Conservation (phyloP, 2,113 vertebrate genomes). For the Phaethon lepturus region DNA sequence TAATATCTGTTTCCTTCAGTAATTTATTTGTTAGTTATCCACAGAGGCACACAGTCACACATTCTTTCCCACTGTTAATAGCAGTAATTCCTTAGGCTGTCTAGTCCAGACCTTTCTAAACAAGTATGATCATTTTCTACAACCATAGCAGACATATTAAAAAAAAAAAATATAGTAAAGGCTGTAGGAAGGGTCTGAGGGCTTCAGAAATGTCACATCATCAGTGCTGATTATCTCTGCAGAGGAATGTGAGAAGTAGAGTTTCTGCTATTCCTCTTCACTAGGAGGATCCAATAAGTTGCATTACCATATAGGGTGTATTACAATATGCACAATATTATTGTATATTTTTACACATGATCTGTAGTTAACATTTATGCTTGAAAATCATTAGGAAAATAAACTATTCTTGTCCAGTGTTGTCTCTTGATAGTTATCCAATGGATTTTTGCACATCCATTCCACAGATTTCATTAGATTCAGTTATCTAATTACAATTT, state of each 20-base stretch:
- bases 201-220: neutral
- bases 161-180: neutral
- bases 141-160: neutral
- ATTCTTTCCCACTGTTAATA: neutral
- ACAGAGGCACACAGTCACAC: neutral
- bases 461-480: neutral
- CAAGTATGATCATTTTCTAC: neutral
- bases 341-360: neutral
- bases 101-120: neutral
- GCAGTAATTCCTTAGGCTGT: neutral
- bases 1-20: neutral
- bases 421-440: neutral
- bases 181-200: neutral
- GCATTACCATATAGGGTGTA: neutral
- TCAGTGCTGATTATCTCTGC: neutral
- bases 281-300: neutral
- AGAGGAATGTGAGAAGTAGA: neutral
- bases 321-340: neutral
- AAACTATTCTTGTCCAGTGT: neutral
- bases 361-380: neutral
- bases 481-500: neutral
- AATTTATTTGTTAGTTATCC: neutral
- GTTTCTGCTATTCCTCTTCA: neutral
- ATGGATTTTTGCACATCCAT: neutral
- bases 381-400: neutral